These are phyloP conservation scores for Meleagris gallopavo DNA, from an alignment of 2,113 vertebrate species.

Conservation along the genomic window DNA sequence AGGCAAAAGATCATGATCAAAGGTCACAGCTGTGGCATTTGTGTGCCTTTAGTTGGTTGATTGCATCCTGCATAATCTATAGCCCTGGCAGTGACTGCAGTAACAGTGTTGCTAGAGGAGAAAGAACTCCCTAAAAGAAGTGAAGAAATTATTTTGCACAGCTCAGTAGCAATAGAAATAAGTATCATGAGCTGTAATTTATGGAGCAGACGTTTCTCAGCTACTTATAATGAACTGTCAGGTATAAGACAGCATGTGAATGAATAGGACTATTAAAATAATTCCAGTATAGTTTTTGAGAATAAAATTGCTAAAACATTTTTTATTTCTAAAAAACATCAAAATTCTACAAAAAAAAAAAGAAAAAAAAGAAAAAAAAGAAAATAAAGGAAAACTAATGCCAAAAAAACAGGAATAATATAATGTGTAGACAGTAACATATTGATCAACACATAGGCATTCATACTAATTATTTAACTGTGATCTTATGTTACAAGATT, in stretches of 20 bases:
- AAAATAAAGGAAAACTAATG: fast-evolving
- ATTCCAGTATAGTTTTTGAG: background rate
- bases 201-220: background rate
- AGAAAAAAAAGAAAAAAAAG: too few relatives aligned
- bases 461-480: background rate
- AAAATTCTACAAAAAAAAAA: background rate
- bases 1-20: background rate
- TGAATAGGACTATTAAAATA: background rate
- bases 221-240: background rate
- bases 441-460: background rate
- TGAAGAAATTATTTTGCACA: background rate
- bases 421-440: background rate
- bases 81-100: background rate
- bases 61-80: background rate
- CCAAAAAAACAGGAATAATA: background rate
- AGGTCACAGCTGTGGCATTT: background rate
- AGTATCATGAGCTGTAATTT: background rate
- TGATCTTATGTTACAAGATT: background rate
- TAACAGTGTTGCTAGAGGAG: background rate
- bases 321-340: background rate
- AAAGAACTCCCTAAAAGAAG: background rate
- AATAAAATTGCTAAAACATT: background rate
- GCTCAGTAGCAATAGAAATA: background rate
- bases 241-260: background rate
- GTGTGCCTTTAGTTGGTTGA: background rate